phyloP scores from a whole-genome alignment of 2,888 invertebrate genomes.

The Drosophila emarginata region DNA sequence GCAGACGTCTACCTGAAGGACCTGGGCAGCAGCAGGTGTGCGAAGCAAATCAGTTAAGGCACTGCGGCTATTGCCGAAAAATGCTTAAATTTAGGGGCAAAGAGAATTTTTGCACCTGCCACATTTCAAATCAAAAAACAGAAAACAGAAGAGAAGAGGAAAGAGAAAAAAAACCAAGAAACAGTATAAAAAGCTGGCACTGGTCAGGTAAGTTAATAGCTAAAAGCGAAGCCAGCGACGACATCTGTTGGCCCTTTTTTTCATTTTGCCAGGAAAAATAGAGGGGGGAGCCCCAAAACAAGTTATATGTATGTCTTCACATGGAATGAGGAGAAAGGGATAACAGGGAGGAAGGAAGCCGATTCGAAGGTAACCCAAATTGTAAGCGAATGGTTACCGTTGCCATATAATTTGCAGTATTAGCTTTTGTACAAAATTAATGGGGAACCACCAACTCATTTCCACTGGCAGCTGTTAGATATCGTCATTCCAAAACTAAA shows the following conservation, averaged over 20 bases:
- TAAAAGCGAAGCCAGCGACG: constrained; percentile 35
- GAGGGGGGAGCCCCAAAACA: background rate
- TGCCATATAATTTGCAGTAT: constrained; percentile 71
- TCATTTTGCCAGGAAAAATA: background rate
- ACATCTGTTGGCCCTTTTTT: constrained; percentile 54
- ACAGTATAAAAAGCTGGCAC: constrained; percentile 32
- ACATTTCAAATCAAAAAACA: constrained; percentile 66
- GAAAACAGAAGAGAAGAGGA: constrained; percentile 1
- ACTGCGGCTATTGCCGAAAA: constrained; percentile 26
- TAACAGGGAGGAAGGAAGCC: constrained; percentile 9
- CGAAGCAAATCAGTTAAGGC: constrained; percentile 45
- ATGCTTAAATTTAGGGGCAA: constrained; percentile 37
- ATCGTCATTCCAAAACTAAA: constrained; percentile 35
- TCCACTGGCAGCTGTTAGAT: constrained; percentile 67
- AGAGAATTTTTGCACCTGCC: constrained; percentile 67
- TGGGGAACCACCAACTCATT: constrained; percentile 45
- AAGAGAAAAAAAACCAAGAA: constrained; percentile 11
- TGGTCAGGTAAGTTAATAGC: constrained; percentile 64
- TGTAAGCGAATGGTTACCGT: constrained; percentile 56
- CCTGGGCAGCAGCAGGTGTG: constrained; percentile 30
- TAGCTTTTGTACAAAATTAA: constrained; percentile 65
- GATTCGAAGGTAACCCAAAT: constrained; percentile 70
- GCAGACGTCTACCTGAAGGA: constrained; percentile 9
- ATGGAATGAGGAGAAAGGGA: background rate
- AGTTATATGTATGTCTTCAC: background rate